Evolutionary conservation across 2,797 vertebrate species (phyloP), one percentile per base, ranked within the genome.

Genomic region (Pangasius larnaudii): DNA sequence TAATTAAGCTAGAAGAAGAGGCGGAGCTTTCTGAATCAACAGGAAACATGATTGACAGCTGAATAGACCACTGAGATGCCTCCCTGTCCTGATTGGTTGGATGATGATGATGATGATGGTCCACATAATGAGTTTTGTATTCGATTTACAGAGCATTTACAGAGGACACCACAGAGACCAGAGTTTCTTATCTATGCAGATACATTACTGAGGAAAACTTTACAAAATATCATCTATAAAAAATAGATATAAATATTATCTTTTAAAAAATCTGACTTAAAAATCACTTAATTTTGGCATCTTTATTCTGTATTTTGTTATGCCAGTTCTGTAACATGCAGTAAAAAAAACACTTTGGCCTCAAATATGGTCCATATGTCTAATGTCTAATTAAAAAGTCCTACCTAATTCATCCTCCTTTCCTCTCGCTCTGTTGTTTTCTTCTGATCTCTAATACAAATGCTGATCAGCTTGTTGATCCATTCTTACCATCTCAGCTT

Each of bases 401-500:
- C 39, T 46, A 13, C 24, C 39, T 13, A 74, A 27, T 46, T 7
- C 16, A 8, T 51, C 24, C 27, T 75, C 6, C 2, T 51, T 75
- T 51, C 24, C 2, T 49, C 14, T 75, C 11, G 3, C 9, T 72
- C 33, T 27, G 71, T 24, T 36, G 7, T 39, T 86, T 86, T 75
- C 53, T 77, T 10, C 24, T 74, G 46, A 80, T 36, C 19, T 63
- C 14, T 80, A 33, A 65, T 22, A 49, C 39, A 49, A 53, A 67
- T 30, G 0, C 27, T 78, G 11, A 79, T 30, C 49, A 42, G 5
- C 10, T 16, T 83, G n/a, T 33, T 30, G 30, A 24, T 78, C 18
- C 39, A 36, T 75, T 83, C 72, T 18, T 61, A 89, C 89, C 89
- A 91, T 91, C 74, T 91, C 86, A 27, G 42, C 30, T 27, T 22